Evolutionary conservation across 2,113 vertebrate genomes (phyloP).

Genomic region (Bos javanicus): DNA sequence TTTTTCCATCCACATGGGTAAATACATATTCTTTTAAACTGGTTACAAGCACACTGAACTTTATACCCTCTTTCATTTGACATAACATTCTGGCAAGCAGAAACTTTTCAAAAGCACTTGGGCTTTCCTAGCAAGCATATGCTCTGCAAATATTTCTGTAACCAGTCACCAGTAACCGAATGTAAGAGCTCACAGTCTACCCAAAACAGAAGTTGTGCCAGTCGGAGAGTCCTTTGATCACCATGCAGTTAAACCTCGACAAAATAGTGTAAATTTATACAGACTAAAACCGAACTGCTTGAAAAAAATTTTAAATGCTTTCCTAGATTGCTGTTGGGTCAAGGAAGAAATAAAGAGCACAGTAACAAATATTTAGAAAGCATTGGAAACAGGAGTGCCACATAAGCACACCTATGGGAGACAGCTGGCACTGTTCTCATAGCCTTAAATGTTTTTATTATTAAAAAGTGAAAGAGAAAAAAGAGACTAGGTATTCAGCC

Average conservation of each 20-base stretch:
- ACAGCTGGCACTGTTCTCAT: conserved; percentile 12
- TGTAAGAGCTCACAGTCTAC: background rate
- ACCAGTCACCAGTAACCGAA: conserved; percentile 10
- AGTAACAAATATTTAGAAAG: conserved; percentile 36
- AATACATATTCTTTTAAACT: background rate
- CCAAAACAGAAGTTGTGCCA: conserved; percentile 44
- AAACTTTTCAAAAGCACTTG: conserved; percentile 37
- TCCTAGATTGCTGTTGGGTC: background rate
- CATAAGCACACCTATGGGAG: background rate
- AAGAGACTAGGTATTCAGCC: background rate
- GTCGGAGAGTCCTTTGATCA: conserved; percentile 8
- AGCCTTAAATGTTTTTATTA: conserved; percentile 46
- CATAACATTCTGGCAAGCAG: conserved; percentile 26
- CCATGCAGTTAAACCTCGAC: background rate
- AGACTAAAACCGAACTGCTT: background rate
- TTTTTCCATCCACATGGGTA: background rate
- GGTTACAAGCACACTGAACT: background rate
- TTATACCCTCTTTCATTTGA: background rate
- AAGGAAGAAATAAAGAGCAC: conserved; percentile 15
- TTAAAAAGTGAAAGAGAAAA: conserved; percentile 34
- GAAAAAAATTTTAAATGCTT: background rate
- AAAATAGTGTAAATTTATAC: conserved; percentile 34
- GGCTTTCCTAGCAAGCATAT: conserved; percentile 19
- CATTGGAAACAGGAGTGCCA: background rate
- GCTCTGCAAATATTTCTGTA: conserved; percentile 39